Evolutionary conservation across 2,888 invertebrate species (phyloP), one percentile per base, ranked within the genome.

Genomic region (Tryphoninae sp.): DNA sequence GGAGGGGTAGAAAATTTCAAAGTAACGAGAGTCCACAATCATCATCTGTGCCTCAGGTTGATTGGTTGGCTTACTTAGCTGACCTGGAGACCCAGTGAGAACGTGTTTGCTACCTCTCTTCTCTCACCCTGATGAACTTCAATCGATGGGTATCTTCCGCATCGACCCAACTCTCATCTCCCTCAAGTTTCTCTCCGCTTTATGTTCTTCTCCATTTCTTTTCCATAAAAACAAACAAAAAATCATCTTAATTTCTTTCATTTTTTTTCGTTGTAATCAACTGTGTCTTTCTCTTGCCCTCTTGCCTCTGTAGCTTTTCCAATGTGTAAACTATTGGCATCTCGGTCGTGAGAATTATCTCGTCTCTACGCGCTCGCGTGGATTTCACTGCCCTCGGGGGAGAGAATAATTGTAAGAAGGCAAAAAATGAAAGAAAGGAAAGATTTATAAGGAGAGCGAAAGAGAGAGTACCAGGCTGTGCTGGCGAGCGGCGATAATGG

Each of bases 81-180:
- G 91, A 91, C 91, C 90, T 85, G 89, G 87, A 91, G 91, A 91
- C 90, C 91, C 89, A 91, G 88, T 90, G 88, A 33, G 33, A 90
- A 87, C 85, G 86, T 85, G 85, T 72, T 76, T 42, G 59, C 49
- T 58, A 45, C 78, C 69, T 58, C 13, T 53, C 78, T 71, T 49
- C 78, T 68, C 59, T 61, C 62, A 65, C 84, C 84, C 85, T 78
- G 84, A 73, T 89, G 89, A 89, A 90, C 89, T 87, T 89, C 84
- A 77, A 73, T 81, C 62, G 59, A 62, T 62, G 55, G 1, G 42
- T 26, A n/a, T 55, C 33, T 76, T 72, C 7, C 55, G 19, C 53
- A 6, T 13, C 26, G 23, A 55, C 4, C 58, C 58, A 6, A 19
- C 7, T 22, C 23, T 3, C 8, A n/a, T 58, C n/a, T 16, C 13